phyloP scores from a whole-genome alignment of 2,888 invertebrate species.

The Philaethria dido region DNA sequence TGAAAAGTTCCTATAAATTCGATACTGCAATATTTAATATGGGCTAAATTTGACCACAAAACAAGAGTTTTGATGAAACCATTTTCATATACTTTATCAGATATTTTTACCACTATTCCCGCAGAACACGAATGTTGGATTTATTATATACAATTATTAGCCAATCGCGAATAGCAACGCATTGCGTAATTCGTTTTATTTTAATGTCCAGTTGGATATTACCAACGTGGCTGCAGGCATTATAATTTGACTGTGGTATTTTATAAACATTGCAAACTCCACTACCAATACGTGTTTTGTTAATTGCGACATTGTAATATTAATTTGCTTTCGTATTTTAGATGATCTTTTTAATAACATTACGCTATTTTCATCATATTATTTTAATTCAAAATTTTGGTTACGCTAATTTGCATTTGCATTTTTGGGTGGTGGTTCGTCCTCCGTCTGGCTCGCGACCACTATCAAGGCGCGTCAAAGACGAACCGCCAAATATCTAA shows the following conservation, averaged over 20 bases:
- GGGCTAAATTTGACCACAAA: conserved; percentile 4
- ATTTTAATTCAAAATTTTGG: neutral
- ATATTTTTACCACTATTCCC: conserved; percentile 33
- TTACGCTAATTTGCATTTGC: too few relatives aligned
- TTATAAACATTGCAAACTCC: conserved; percentile 8
- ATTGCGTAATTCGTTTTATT: conserved; percentile 28
- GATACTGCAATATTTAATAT: too few relatives aligned
- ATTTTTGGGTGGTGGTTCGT: too few relatives aligned
- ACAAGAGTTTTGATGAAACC: conserved; percentile 7
- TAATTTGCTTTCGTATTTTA: conserved; percentile 1
- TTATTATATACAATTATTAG: conserved; percentile 28
- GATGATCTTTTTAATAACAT: neutral
- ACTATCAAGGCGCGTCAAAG: too few relatives aligned
- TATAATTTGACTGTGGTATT: conserved; percentile 25
- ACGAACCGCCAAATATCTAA: too few relatives aligned
- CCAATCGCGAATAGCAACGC: conserved; percentile 32
- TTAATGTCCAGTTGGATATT: conserved; percentile 22
- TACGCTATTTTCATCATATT: neutral
- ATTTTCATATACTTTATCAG: neutral
- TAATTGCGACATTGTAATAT: conserved; percentile 18
- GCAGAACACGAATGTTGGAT: conserved; percentile 20
- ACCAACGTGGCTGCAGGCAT: conserved; percentile 4
- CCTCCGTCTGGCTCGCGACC: too few relatives aligned
- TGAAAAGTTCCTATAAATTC: too few relatives aligned
- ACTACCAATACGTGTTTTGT: conserved; percentile 1